phyloP scores from a whole-genome alignment of 2,797 vertebrate species.

The Mionectes olivaceus region DNA sequence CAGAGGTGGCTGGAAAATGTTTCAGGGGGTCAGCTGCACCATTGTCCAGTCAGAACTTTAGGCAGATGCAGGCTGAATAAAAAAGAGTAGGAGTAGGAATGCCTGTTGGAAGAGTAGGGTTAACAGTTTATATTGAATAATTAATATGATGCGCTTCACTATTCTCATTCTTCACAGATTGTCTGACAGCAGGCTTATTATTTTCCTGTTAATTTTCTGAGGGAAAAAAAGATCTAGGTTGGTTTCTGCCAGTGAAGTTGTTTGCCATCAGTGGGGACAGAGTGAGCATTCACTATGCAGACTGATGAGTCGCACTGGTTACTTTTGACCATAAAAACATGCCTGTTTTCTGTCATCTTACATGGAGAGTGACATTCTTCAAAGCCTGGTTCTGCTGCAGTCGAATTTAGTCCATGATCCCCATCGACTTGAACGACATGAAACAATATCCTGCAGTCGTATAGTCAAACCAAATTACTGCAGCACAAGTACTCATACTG shows the following conservation, averaged over 20 bases:
- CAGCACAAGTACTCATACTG: not conserved
- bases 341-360: not conserved
- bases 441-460: not conserved
- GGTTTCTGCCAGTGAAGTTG: not conserved
- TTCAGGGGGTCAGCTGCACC: not conserved
- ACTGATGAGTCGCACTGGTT: not conserved
- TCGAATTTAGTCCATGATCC: not conserved
- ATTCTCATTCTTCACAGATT: not conserved
- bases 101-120: not conserved
- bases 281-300: not conserved
- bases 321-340: not conserved
- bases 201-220: not conserved
- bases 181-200: not conserved
- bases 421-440: not conserved
- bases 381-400: not conserved
- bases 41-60: not conserved
- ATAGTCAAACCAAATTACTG: not conserved
- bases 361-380: not conserved
- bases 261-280: not conserved
- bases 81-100: not conserved
- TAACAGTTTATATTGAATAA: conserved; percentile 24
- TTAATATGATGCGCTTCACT: not conserved
- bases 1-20: not conserved
- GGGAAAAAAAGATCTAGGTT: not conserved
- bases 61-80: not conserved